Conservation (phyloP, 2,113 vertebrate genomes). For the Nannobrachium achirus region DNA sequence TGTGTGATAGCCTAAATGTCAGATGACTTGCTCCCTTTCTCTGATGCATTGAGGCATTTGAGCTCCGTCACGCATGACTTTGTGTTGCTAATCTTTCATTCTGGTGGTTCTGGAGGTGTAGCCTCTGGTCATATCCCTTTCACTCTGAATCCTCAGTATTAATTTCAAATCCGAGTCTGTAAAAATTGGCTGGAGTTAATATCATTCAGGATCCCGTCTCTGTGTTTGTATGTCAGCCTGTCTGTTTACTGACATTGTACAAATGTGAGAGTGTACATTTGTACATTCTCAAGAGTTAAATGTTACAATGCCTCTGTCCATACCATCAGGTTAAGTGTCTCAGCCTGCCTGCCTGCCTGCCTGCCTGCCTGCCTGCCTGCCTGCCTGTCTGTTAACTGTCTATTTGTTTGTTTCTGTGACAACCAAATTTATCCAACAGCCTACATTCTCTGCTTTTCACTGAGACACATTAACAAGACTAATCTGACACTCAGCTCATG, state of each 20-base stretch:
- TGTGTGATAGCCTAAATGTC: background rate
- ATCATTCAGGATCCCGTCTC: no score
- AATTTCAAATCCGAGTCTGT: no score
- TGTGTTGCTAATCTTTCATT: conserved; percentile 36
- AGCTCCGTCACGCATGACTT: background rate
- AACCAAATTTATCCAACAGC: conserved; percentile 29
- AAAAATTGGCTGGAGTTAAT: no score
- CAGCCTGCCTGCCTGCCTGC: background rate
- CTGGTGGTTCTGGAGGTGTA: conserved; percentile 11
- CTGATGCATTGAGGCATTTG: conserved; percentile 46
- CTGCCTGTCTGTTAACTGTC: conserved; percentile 26
- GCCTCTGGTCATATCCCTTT: background rate
- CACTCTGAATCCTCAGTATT: no score
- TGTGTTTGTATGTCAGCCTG: no score
- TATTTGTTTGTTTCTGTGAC: conserved; percentile 27
- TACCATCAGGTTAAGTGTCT: no score
- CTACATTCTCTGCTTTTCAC: conserved; percentile 11
- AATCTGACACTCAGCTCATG: conserved; percentile 53
- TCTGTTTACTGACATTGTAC: no score
- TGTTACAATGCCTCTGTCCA: no score
- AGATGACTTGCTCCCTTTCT: conserved; percentile 2
- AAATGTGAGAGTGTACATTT: no score
- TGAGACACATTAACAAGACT: conserved; percentile 47
- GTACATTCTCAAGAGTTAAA: no score
- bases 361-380: background rate